Base-by-base conservation (phyloP, 2,888 invertebrate genomes). In the Nemoura dubitans region DNA sequence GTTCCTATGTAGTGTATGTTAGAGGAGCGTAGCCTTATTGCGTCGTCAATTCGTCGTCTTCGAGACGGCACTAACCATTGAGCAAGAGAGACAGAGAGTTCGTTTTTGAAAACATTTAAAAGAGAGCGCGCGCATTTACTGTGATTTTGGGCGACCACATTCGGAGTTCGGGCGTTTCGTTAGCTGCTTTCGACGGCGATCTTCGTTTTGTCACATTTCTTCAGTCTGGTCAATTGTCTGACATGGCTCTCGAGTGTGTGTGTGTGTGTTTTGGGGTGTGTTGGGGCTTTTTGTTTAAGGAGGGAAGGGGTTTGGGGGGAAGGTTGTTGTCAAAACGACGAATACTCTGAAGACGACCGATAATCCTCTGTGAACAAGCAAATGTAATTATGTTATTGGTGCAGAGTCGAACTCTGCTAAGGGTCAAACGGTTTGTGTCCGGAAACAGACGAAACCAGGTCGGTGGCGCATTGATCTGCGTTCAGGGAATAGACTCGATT, bases 21-120 rank as follows among this genome's bases (percentile, higher is more conserved):
- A 59, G 21, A 59, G 87, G 85, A 85, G 85, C 85, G 30, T 36
- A 87, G 87, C 85, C 81, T 76, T 87, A 87, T 87, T 87, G 87
- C 86, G 82, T 26, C 30, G 26, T 59, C 42, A 83, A n/a, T 10
- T 26, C 42, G 83, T 25, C 43, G 21, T 21, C 14, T 43, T 43
- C 27, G 30, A 36, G 78, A 59, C 86, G 82, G 87, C 88, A 87
- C 87, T 88, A 88, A 88, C 88, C 87, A 87, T 88, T 88, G 88
- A 88, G 88, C 88, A 88, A 88, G 87, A 87, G 84, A 87, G 88
- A 86, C 42, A 86, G 27, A 83, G 76, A 80, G 14, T 59, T 29
- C 29, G 36, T 78, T 76, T 26, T 36, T 1, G 21, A 28, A 85
- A 29, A 78, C 5, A 80, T 78, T 36, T 6, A 36, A 86, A 83